Percentiles rank a stretch among this genome's conserved stretches.
These are phyloP conservation scores for Oreochromis mossambicus DNA, from an alignment of 2,797 vertebrate genomes.

Conservation along the genomic window DNA sequence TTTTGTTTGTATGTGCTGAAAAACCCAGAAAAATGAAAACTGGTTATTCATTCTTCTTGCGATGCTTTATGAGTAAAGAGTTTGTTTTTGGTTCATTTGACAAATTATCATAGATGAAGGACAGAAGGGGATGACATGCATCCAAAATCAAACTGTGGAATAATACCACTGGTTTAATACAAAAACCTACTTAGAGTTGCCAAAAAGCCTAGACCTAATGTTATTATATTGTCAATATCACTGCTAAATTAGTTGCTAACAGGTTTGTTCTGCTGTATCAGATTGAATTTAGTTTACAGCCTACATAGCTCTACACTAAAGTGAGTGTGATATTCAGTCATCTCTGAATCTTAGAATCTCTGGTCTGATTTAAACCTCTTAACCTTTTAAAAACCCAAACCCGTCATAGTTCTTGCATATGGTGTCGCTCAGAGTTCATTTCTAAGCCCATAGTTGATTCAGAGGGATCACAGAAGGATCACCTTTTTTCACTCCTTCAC, in stretches of 20 bases:
- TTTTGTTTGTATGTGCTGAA: accelerated
- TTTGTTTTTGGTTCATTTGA: neutral
- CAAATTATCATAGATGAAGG: neutral
- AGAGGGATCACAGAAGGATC: neutral
- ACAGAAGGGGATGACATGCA: neutral
- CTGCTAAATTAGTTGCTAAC: neutral
- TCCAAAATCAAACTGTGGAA: neutral
- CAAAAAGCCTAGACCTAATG: neutral
- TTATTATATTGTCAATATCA: neutral
- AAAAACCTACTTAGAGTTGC: neutral
- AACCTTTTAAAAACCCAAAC: neutral
- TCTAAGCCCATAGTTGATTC: neutral
- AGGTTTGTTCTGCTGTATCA: neutral
- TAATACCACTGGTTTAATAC: neutral
- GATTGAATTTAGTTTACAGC: neutral
- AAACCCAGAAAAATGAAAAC: neutral
- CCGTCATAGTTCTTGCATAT: neutral
- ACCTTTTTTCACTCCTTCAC: neutral
- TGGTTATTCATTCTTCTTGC: neutral
- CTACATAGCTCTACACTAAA: neutral
- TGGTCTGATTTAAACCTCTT: neutral
- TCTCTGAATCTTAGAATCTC: neutral
- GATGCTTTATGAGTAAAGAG: neutral
- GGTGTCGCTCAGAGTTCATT: neutral
- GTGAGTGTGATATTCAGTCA: neutral